Conservation (phyloP, 1,140 invertebrate genomes). For the Hypsibius dujardini region DNA sequence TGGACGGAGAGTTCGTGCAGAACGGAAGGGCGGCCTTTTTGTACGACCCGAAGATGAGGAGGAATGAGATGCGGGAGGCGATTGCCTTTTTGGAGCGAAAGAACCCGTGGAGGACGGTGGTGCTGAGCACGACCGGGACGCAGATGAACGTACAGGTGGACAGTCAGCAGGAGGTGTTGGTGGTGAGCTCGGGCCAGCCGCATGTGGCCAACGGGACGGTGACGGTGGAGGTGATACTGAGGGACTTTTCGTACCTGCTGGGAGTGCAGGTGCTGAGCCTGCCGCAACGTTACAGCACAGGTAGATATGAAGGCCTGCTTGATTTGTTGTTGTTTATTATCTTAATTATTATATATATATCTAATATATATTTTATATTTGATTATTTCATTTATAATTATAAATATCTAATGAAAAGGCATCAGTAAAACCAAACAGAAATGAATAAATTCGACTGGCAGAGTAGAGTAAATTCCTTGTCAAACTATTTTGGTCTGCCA, state of each 20-base stretch:
- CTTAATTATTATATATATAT: neutral
- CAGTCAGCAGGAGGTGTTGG: neutral
- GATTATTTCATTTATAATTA: neutral
- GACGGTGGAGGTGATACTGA: neutral
- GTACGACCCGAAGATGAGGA: slow-evolving; percentile 71
- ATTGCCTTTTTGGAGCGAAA: neutral
- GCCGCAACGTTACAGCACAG: neutral
- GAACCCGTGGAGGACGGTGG: neutral
- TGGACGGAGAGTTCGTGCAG: slow-evolving; percentile 53
- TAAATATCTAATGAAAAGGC: no score
- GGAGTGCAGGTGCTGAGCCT: neutral
- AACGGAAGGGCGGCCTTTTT: slow-evolving; percentile 72
- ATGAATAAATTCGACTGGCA: no score
- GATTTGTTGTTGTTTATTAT: neutral
- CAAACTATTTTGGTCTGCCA: no score
- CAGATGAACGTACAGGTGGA: neutral
- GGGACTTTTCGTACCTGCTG: neutral
- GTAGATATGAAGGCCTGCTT: neutral
- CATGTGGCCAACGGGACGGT: slow-evolving; percentile 4
- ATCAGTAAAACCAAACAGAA: no score
- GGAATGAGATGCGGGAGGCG: slow-evolving; percentile 62
- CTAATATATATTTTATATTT: no score
- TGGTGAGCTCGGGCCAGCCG: neutral
- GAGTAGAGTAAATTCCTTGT: no score
- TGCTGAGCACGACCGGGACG: neutral